These are phyloP conservation scores for Caenorhabditis drosophilae DNA, from an alignment of 2,888 invertebrate genomes.

Conservation along the genomic window DNA sequence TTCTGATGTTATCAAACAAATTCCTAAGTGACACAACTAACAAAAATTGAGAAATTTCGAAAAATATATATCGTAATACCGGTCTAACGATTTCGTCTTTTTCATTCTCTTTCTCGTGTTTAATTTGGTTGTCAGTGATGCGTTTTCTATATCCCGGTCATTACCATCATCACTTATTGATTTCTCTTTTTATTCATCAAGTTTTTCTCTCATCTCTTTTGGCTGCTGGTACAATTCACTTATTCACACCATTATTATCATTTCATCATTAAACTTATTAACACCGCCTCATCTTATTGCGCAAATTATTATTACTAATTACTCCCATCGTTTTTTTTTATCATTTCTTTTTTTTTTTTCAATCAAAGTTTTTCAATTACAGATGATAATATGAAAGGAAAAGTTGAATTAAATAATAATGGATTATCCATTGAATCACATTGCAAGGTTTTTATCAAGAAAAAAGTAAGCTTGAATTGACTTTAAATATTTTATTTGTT, in stretches of 20 bases:
- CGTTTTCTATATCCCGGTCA: no score
- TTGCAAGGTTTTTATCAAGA: constrained; percentile 32
- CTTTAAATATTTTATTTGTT: constrained; percentile 5
- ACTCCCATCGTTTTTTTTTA: neutral
- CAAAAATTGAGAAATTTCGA: no score
- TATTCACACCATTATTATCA: neutral
- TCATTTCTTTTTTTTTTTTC: constrained; percentile 2
- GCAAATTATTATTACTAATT: neutral
- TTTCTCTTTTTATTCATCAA: constrained; percentile 13
- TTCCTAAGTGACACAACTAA: no score
- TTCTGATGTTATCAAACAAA: neutral
- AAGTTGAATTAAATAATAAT: constrained; percentile 49
- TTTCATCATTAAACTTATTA: neutral
- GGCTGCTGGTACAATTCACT: neutral
- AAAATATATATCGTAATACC: no score
- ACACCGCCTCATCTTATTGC: neutral
- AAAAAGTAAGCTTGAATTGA: constrained; percentile 14
- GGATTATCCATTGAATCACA: constrained; percentile 48
- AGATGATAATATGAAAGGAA: constrained; percentile 47
- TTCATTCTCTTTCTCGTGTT: no score
- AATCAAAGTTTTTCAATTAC: no score
- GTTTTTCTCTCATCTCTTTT: neutral
- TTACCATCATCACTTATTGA: constrained; percentile 37
- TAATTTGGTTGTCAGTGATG: no score
- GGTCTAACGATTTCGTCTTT: no score